phyloP scores from a whole-genome alignment of 1,140 invertebrate species.

The Heterodera schachtii region DNA sequence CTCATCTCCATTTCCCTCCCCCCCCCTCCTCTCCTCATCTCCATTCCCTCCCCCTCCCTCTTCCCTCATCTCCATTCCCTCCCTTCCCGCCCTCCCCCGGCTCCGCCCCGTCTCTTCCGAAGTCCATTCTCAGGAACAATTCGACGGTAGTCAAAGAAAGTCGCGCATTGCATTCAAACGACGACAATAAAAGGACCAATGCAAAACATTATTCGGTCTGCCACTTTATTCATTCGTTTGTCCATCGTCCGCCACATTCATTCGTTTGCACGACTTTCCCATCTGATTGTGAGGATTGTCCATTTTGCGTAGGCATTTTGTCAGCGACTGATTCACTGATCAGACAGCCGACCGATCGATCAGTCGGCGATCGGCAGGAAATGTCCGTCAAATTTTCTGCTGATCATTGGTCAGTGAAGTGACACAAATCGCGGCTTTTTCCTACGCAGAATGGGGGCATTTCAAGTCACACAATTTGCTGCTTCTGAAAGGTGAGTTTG shows the following conservation, averaged over 20 bases:
- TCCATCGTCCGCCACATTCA: not conserved
- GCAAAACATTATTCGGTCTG: not conserved
- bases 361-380: too few relatives aligned
- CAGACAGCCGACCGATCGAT: not conserved
- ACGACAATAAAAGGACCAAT: not conserved
- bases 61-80: too few relatives aligned
- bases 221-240: too few relatives aligned
- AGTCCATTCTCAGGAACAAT: not conserved
- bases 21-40: too few relatives aligned
- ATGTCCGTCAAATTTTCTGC: too few relatives aligned
- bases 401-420: not conserved
- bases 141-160: not conserved
- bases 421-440: conserved; percentile 4
- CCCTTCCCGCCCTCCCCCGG: too few relatives aligned
- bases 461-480: too few relatives aligned
- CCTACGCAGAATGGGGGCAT: conserved; percentile 23
- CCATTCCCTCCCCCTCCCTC: too few relatives aligned
- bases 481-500: too few relatives aligned
- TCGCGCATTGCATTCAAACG: not conserved
- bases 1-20: too few relatives aligned
- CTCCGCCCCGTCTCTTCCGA: not conserved
- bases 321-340: conserved; percentile 17
- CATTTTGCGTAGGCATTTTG: conserved; percentile 31
- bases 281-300: not conserved
- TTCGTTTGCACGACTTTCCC: not conserved